phyloP scores from a whole-genome alignment of 2,113 vertebrate species.

The Copsychus sechellarum region DNA sequence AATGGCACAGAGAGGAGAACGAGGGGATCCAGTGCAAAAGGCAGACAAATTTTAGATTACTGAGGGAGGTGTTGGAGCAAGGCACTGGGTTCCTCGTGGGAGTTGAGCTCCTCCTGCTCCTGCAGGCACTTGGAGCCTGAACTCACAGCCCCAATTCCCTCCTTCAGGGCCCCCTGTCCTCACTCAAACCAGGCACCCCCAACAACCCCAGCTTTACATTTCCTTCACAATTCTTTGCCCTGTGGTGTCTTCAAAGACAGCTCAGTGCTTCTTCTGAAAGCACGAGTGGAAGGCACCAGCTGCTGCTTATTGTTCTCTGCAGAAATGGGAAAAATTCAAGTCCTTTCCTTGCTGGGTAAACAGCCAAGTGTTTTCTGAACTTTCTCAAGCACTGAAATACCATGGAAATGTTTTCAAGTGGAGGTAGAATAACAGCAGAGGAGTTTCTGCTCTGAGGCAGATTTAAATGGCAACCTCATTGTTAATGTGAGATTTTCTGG shows the following conservation, averaged over 20 bases:
- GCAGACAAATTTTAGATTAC: slow-evolving; percentile 3
- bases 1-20: slow-evolving; percentile 39
- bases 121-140: neutral
- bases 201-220: neutral
- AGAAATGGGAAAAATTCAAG: neutral
- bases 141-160: neutral
- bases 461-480: neutral
- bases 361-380: neutral
- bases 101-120: neutral
- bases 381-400: neutral
- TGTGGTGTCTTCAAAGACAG: neutral
- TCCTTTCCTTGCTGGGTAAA: neutral
- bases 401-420: neutral
- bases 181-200: neutral
- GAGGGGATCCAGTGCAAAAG: slow-evolving; percentile 40
- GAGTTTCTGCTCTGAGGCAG: slow-evolving; percentile 30
- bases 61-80: neutral
- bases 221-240: neutral
- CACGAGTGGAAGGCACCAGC: neutral
- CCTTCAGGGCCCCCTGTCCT: neutral
- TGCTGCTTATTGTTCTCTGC: neutral
- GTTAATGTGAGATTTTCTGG: neutral
- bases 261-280: neutral
- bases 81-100: neutral
- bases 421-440: neutral